Base-by-base conservation (phyloP, 2,113 vertebrate genomes). In the Callipepla californica region DNA sequence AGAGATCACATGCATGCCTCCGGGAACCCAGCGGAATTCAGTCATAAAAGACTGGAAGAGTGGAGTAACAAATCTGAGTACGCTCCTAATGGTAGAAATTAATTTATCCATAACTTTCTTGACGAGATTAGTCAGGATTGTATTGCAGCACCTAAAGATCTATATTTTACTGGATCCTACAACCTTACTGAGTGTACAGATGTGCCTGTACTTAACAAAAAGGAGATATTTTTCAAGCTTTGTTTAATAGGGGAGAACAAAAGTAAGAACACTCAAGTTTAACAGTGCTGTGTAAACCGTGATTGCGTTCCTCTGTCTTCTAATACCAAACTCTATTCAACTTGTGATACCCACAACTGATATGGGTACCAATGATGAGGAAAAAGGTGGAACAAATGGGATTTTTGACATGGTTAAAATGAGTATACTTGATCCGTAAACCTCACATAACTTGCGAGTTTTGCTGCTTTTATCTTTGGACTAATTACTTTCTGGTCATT, bases 271-370 rank as follows among this genome's bases (percentile, higher is more conserved):
- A 58, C 32, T 17, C 28, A 5, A 25, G 2, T 66, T 40, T 67
- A 42, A 32, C 28, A 85, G 22, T 57, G 3, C 5, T n/a, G 1
- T 66, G 20, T 42, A 50, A 78, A 59, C 3, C 15, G 47, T 14
- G 51, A 6, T 16, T 83, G 11, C 10, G 1, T 51, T 58, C 32
- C 5, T 47, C 9, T 44, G 5, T 40, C 78, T 51, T 70, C 13
- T 30, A 11, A 7, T 38, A 76, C 38, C 16, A 82, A 22, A 25
- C 5, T 3, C 5, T 42, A 2, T 6, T 6, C 17, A 32, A 14
- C 44, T 7, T 7, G 1, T 16, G 6, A 11, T 36, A 38, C 6
- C 1, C 15, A 58, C 0, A 2, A 11, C 23, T 23, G 22, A 34
- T 34, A 4, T 32, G 57, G 11, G 9, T 7, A 25, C 22, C 11